A percentile compares a stretch with the other conserved stretches of the same genome.
Evolutionary conservation across 2,888 invertebrate genomes (phyloP).

Genomic region (Cerastis leucographa): DNA sequence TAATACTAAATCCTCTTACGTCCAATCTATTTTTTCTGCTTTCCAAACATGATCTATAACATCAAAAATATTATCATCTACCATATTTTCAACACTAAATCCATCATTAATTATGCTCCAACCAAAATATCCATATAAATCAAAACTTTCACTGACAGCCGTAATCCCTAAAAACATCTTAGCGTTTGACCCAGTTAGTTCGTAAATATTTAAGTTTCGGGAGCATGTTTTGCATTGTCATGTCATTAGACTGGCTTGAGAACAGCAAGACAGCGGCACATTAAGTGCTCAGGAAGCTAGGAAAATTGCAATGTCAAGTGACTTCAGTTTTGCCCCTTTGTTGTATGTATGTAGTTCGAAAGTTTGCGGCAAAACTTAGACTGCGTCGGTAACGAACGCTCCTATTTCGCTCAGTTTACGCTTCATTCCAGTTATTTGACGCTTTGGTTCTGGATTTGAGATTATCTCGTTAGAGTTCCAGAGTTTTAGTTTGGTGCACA

Average conservation of each 20-base stretch:
- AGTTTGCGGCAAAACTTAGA: constrained; percentile 68
- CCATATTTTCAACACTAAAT: neutral
- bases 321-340: constrained; percentile 65
- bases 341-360: constrained; percentile 63
- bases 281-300: constrained; percentile 70
- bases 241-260: constrained; percentile 70
- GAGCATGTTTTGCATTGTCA: constrained; percentile 70
- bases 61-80: constrained; percentile 4
- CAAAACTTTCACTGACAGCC: constrained; percentile 42
- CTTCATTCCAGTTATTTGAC: constrained; percentile 67
- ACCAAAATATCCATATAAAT: constrained; percentile 50
- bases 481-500: constrained; percentile 4
- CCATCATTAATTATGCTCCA: constrained; percentile 9
- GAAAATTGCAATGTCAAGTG: constrained; percentile 78
- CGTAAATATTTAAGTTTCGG: constrained; percentile 67
- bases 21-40: neutral
- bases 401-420: constrained; percentile 67
- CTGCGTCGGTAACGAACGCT: constrained; percentile 56
- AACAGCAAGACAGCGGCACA: constrained; percentile 67
- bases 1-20: neutral
- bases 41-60: neutral
- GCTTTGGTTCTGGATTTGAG: constrained; percentile 36
- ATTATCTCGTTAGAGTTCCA: constrained; percentile 19
- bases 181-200: constrained; percentile 61
- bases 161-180: constrained; percentile 58